Evolutionary conservation across 2,888 invertebrate species (phyloP), one percentile per base, ranked within the genome.

Genomic region (Sarcophaga carnaria): DNA sequence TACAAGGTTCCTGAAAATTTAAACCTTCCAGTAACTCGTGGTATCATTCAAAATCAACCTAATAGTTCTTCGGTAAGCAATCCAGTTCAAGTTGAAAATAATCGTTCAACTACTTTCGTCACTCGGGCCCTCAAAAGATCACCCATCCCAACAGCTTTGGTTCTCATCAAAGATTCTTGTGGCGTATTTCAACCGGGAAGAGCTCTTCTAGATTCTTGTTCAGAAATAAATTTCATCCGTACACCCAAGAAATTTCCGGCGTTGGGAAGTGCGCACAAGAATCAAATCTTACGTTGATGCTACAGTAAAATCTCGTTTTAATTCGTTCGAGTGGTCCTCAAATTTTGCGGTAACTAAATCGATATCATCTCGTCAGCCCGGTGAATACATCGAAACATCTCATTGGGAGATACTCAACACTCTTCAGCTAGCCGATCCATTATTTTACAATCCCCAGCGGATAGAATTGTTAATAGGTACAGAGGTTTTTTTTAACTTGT

Each of bases 401-500:
- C 54, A 49, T 10, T 85, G 79, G 77, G n/a, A 59, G 3, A 75
- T 88, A 66, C 64, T 81, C 4, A 59, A 59, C 0, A 59, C 60
- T 17, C 59, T 54, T 11, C 70, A 70, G 22, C 70, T 70, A 22
- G 22, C 22, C 22, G 22, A 22, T 22, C 22, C 22, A 22, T 22
- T 22, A 17, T 83, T 83, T 67, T 67, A 79, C 20, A 85, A 79
- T 11, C 85, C 84, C 1, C 82, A 83, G 10, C 74, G 75, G 3
- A 69, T 86, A 11, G 81, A 88, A 62, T 14, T 85, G 27, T 72
- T 87, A 4, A 72, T 85, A 12, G 62, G 85, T 20, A 62, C 77
- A 4, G 85, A 86, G 72, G 25, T 83, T 11, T 85, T 83, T 70
- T 85, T 83, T 6, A 78, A 80, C 64, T 45, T 86, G 12, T 59